phyloP scores from a whole-genome alignment of 2,888 invertebrate species.

The Pristionchus entomophagus region DNA sequence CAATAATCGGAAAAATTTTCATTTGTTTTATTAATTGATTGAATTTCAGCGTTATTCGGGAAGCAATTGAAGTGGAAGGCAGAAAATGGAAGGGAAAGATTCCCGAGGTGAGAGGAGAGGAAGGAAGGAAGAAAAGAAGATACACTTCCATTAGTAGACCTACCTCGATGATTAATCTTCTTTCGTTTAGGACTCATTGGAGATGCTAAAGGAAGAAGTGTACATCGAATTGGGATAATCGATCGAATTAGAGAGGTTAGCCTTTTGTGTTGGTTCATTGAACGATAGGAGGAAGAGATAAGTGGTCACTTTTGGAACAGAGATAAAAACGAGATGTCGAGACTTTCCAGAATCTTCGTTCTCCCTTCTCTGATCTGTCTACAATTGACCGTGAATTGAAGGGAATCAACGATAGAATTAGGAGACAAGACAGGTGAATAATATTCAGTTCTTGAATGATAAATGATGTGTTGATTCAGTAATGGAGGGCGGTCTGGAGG shows the following conservation, averaged over 20 bases:
- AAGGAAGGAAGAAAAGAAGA: background rate
- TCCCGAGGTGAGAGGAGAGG: slow-evolving; percentile 26
- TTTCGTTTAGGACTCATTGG: slow-evolving; percentile 15
- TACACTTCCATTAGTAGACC: background rate
- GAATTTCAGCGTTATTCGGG: slow-evolving; percentile 32
- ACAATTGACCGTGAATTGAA: background rate
- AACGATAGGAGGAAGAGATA: too few relatives aligned
- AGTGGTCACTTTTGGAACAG: too few relatives aligned
- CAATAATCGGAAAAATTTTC: background rate
- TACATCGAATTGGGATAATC: slow-evolving; percentile 26
- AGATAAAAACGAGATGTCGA: too few relatives aligned
- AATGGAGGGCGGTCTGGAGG: too few relatives aligned
- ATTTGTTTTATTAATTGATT: background rate
- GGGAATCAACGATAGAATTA: background rate
- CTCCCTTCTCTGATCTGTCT: background rate
- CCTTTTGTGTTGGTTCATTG: too few relatives aligned
- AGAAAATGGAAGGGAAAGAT: slow-evolving; percentile 28
- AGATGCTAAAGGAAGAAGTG: slow-evolving; percentile 16
- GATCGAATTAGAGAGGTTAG: background rate
- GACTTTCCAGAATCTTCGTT: background rate
- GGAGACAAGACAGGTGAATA: background rate
- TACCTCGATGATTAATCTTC: background rate
- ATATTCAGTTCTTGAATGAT: background rate
- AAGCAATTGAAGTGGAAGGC: slow-evolving; percentile 12
- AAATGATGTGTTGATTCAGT: background rate